These are phyloP conservation scores for Xanthia togata DNA, from an alignment of 2,888 invertebrate species.

Conservation along the genomic window DNA sequence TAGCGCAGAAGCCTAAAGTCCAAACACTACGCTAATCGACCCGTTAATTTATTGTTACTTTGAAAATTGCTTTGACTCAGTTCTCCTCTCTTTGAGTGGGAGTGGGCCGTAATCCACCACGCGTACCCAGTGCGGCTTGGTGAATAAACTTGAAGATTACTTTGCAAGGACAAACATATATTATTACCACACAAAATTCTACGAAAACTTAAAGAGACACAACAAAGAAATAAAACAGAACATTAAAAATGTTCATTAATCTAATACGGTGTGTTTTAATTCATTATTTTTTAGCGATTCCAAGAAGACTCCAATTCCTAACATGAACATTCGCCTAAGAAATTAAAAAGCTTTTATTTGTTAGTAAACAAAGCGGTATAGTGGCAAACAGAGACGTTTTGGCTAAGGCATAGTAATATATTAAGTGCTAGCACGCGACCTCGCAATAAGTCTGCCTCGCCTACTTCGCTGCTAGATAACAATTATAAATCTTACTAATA, in stretches of 20 bases:
- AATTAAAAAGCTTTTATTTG: slow-evolving; percentile 75
- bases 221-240: neutral
- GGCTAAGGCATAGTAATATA: slow-evolving; percentile 85
- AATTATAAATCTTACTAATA: slow-evolving; percentile 88
- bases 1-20: neutral
- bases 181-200: neutral
- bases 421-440: slow-evolving; percentile 86
- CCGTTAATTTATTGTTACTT: no score
- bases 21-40: neutral
- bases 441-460: slow-evolving; percentile 86
- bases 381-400: slow-evolving; percentile 86
- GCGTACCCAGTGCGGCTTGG: no score
- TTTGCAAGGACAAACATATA: neutral
- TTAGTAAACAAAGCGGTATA: slow-evolving; percentile 83
- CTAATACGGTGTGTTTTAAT: neutral
- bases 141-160: neutral
- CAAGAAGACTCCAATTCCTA: slow-evolving; percentile 49
- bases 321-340: slow-evolving; percentile 64
- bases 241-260: slow-evolving; percentile 9
- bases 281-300: slow-evolving; percentile 25
- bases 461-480: slow-evolving; percentile 84
- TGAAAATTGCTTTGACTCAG: neutral
- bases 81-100: neutral
- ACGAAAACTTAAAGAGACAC: neutral
- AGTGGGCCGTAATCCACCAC: neutral